These are phyloP conservation scores for Hesperophylax magnus DNA, from an alignment of 1,140 invertebrate genomes.

Conservation along the genomic window DNA sequence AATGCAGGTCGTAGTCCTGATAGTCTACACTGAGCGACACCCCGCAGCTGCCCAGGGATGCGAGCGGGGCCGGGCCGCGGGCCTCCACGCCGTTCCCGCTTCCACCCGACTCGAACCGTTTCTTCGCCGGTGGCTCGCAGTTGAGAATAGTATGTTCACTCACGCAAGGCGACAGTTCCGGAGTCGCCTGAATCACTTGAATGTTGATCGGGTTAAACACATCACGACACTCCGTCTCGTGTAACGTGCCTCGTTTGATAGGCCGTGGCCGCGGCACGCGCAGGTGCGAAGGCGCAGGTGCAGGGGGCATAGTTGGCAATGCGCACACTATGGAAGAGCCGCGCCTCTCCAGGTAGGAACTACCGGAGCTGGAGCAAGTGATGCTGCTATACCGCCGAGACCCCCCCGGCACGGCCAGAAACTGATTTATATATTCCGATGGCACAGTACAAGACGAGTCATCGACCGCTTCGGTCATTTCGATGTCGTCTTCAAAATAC, in stretches of 20 bases:
- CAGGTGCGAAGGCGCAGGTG: slow-evolving; percentile 58
- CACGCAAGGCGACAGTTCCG: slow-evolving; percentile 83
- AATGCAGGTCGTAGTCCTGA: slow-evolving; percentile 74
- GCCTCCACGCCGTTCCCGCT: slow-evolving; percentile 50
- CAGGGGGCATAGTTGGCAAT: slow-evolving; percentile 73
- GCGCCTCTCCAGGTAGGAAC: slow-evolving; percentile 83
- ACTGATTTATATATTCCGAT: slow-evolving; percentile 65
- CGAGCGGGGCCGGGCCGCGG: slow-evolving; percentile 77
- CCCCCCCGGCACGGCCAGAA: slow-evolving; percentile 68
- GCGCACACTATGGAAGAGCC: slow-evolving; percentile 82
- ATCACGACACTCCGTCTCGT: slow-evolving; percentile 70
- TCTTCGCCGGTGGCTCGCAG: slow-evolving; percentile 53
- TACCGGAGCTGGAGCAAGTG: slow-evolving; percentile 85
- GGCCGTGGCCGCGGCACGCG: slow-evolving; percentile 65
- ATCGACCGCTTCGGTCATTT: slow-evolving; percentile 65
- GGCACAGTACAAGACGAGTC: slow-evolving; percentile 63
- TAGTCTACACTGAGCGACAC: slow-evolving; percentile 78
- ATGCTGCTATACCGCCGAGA: slow-evolving; percentile 82
- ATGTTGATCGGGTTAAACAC: slow-evolving; percentile 82
- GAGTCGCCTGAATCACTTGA: slow-evolving; percentile 83
- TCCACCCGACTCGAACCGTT: slow-evolving; percentile 54
- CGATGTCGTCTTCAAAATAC: slow-evolving; percentile 64
- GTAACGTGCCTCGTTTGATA: slow-evolving; percentile 69
- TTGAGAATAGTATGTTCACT: slow-evolving; percentile 75
- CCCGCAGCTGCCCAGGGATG: slow-evolving; percentile 83